Conservation (phyloP, 2,113 vertebrate genomes). For the Xiphias gladius region DNA sequence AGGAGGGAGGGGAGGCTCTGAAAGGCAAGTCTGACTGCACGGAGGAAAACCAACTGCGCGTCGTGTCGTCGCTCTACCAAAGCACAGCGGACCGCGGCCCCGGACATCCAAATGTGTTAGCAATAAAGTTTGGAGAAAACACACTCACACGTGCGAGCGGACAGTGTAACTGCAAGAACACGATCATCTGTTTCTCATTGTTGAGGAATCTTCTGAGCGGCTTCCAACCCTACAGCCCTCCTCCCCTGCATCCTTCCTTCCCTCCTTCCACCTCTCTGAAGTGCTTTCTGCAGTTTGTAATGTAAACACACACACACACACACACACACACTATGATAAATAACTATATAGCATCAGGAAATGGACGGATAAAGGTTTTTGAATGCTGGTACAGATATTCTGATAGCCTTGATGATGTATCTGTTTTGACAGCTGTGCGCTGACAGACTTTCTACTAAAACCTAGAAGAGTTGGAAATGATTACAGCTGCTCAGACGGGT, state of each 20-base stretch:
- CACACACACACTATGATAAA: constrained; percentile 2
- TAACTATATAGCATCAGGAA: constrained; percentile 18
- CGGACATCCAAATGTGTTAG: constrained; percentile 65
- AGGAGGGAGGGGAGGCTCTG: constrained; percentile 7
- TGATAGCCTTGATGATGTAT: too few relatives aligned
- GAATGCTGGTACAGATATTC: background rate
- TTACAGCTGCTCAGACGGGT: background rate
- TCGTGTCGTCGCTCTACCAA: constrained; percentile 59
- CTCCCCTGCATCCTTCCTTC: background rate
- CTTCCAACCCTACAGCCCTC: constrained; percentile 25
- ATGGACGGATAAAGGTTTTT: background rate
- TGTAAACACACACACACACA: constrained; percentile 14
- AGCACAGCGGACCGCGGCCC: constrained; percentile 38
- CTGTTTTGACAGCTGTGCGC: background rate
- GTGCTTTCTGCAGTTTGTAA: constrained; percentile 1
- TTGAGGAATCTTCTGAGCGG: constrained; percentile 70
- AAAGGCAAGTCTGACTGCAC: constrained; percentile 51
- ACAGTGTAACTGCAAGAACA: constrained; percentile 38
- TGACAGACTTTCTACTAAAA: background rate
- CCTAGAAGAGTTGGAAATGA: background rate
- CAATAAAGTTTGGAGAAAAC: constrained; percentile 59
- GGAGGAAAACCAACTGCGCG: constrained; percentile 18
- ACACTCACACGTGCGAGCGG: constrained; percentile 1
- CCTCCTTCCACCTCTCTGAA: background rate
- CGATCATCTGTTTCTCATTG: constrained; percentile 79